Evolutionary conservation across 2,113 vertebrate species (phyloP).

Genomic region (Macquaria australasica): DNA sequence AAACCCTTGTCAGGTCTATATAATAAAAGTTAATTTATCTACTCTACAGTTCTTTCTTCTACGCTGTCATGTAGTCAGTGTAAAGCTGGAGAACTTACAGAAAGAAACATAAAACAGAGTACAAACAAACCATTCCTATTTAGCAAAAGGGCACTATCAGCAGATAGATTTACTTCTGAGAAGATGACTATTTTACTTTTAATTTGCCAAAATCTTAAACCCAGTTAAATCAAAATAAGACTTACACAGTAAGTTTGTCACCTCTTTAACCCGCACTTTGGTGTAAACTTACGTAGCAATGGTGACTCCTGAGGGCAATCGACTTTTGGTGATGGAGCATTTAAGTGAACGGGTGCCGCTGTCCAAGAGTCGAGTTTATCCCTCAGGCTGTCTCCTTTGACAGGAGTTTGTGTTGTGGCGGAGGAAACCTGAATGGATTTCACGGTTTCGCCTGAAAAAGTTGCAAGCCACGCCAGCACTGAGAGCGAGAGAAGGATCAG

Average conservation of each 20-base stretch:
- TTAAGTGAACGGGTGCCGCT: conserved; percentile 44
- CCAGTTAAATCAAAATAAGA: not conserved
- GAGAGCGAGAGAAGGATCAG: conserved; percentile 83
- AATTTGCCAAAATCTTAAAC: not conserved
- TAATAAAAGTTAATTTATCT: not conserved
- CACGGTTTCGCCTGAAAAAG: conserved; percentile 78
- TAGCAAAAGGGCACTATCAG: too few relatives aligned
- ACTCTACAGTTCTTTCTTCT: not conserved
- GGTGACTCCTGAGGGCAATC: conserved; percentile 78
- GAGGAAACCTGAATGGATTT: conserved; percentile 59
- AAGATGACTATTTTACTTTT: not conserved
- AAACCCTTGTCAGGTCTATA: not conserved
- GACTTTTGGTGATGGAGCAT: conserved; percentile 43
- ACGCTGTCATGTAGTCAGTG: not conserved
- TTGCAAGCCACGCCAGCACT: conserved; percentile 87
- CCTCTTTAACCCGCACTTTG: not conserved
- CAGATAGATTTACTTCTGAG: not conserved
- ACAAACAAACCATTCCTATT: not conserved
- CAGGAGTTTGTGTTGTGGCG: conserved; percentile 45
- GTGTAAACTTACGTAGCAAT: conserved; percentile 78
- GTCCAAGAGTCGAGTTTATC: conserved; percentile 34
- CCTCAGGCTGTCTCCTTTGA: conserved; percentile 35
- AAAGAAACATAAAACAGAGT: not conserved
- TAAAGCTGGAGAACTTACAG: not conserved
- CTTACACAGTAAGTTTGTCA: not conserved